Percentiles rank a stretch among this genome's conserved stretches.
These are phyloP conservation scores for Aradus depressus DNA, from an alignment of 2,888 invertebrate species.

Conservation along the genomic window DNA sequence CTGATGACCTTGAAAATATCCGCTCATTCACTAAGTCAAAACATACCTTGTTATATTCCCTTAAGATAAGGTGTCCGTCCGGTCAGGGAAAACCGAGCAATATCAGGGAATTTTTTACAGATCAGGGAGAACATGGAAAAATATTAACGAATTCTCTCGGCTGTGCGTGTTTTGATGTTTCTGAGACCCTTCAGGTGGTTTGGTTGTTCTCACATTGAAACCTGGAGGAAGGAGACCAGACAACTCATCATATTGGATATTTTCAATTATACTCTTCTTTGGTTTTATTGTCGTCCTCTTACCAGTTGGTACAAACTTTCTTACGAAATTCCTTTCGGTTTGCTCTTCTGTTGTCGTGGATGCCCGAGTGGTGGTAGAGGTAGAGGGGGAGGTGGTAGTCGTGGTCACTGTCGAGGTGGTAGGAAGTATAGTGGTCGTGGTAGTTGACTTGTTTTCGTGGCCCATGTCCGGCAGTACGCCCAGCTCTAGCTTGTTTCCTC, in stretches of 20 bases:
- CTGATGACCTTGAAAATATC: too few species aligned
- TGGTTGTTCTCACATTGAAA: constrained; percentile 37
- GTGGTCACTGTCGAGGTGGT: constrained; percentile 34
- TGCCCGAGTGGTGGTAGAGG: constrained; percentile 27
- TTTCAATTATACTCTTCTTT: constrained; percentile 32
- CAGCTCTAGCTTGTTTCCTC: constrained; percentile 46
- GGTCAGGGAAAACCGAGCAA: too few species aligned
- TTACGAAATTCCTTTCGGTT: constrained; percentile 22
- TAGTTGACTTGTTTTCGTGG: constrained; percentile 41
- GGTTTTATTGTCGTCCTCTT: constrained; percentile 31
- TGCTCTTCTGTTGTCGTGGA: constrained; percentile 17
- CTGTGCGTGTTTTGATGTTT: constrained; percentile 31
- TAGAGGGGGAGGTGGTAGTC: constrained; percentile 37
- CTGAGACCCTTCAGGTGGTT: constrained; percentile 38
- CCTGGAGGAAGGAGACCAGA: constrained; percentile 51
- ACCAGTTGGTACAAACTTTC: constrained; percentile 32
- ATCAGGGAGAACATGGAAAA: too few species aligned
- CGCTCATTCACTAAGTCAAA: too few species aligned
- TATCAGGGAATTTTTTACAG: too few species aligned
- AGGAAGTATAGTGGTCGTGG: constrained; percentile 40
- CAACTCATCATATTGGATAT: constrained; percentile 33
- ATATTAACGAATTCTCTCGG: too few species aligned
- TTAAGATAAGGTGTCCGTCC: too few species aligned
- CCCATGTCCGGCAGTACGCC: constrained; percentile 41
- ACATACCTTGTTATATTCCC: too few species aligned